phyloP scores from a whole-genome alignment of 2,888 invertebrate species.

The Pecten maximus region DNA sequence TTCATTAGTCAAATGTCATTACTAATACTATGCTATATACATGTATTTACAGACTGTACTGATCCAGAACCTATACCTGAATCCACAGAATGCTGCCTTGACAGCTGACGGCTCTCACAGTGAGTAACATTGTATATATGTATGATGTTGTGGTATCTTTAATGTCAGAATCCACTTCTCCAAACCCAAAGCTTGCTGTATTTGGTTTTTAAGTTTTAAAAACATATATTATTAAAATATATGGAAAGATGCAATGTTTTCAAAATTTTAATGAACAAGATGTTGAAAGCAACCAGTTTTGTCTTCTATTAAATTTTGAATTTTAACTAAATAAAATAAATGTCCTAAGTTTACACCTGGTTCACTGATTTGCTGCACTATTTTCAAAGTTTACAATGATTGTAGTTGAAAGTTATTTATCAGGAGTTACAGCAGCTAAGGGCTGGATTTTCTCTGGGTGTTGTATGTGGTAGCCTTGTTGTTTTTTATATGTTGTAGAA shows the following conservation, averaged over 20 bases:
- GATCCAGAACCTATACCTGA: conserved; percentile 98
- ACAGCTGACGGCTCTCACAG: conserved; percentile 94
- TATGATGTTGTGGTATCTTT: not conserved
- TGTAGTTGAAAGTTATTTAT: not conserved
- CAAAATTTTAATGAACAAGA: too few relatives aligned
- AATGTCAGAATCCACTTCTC: not conserved
- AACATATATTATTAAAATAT: too few relatives aligned
- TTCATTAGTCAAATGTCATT: too few relatives aligned
- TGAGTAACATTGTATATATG: conserved; percentile 63
- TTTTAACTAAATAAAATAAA: too few relatives aligned
- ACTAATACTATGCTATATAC: not conserved
- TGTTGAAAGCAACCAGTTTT: too few relatives aligned
- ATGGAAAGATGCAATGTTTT: too few relatives aligned
- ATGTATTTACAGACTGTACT: conserved; percentile 91
- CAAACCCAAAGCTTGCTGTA: not conserved
- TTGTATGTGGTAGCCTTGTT: not conserved
- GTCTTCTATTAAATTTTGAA: too few relatives aligned
- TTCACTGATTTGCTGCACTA: too few relatives aligned
- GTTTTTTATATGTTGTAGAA: not conserved
- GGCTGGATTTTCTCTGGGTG: not conserved
- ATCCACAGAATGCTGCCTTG: conserved; percentile 98
- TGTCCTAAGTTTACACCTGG: too few relatives aligned
- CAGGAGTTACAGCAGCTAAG: not conserved
- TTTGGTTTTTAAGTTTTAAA: too few relatives aligned
- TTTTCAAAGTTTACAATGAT: too few relatives aligned